phyloP scores from a whole-genome alignment of 2,113 vertebrate genomes.

The Sminthopsis crassicaudata region DNA sequence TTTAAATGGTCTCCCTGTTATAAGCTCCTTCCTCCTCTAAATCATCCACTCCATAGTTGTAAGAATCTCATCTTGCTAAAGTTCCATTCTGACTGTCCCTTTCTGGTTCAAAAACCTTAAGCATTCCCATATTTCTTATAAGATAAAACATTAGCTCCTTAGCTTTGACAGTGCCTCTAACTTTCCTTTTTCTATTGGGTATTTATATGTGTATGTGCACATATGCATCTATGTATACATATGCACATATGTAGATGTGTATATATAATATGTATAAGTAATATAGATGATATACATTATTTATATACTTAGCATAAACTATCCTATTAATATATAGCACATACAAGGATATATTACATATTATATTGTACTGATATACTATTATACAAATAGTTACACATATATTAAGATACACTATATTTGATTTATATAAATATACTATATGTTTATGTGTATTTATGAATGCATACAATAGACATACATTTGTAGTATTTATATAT shows the following conservation, averaged over 20 bases:
- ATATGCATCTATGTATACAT: not conserved
- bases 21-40: not conserved
- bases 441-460: not conserved
- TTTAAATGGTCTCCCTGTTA: not conserved
- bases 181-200: not conserved
- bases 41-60: not conserved
- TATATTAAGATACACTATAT: not conserved
- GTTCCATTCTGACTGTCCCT: not conserved
- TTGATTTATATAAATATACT: not conserved
- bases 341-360: not conserved
- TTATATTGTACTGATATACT: not conserved
- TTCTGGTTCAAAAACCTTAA: not conserved
- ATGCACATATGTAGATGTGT: not conserved
- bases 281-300: too few relatives aligned
- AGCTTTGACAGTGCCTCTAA: not conserved
- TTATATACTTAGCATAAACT: too few relatives aligned
- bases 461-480: not conserved
- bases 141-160: not conserved
- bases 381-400: not conserved
- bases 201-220: not conserved
- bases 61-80: not conserved
- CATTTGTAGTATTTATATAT: not conserved
- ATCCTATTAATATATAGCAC: too few relatives aligned
- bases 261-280: not conserved
- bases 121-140: not conserved